Evolutionary conservation across 2,113 vertebrate genomes (phyloP).

Genomic region (Colius striatus): DNA sequence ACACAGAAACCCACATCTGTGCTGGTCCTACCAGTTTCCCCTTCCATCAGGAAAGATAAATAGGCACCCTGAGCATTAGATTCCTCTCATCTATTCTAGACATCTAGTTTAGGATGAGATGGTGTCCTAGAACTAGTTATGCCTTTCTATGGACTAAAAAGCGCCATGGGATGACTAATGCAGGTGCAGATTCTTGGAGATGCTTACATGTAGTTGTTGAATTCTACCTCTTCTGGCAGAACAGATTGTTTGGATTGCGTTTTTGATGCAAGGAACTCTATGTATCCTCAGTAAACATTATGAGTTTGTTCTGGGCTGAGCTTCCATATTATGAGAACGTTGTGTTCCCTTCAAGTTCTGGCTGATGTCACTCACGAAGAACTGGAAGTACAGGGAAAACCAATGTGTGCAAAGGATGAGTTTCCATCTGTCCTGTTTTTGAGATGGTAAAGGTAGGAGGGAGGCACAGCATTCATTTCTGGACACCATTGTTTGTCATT

Average conservation of each 20-base stretch:
- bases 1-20: background rate
- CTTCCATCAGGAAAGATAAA: background rate
- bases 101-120: background rate
- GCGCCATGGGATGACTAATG: background rate
- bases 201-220: background rate
- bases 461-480: background rate
- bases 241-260: background rate
- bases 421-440: background rate
- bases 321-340: background rate
- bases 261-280: conserved; percentile 16
- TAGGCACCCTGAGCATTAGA: background rate
- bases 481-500: background rate
- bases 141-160: background rate
- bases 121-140: background rate
- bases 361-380: background rate
- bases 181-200: background rate
- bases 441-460: background rate
- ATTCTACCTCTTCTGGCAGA: conserved; percentile 2
- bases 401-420: background rate
- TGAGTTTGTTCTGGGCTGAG: conserved; percentile 13
- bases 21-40: background rate
- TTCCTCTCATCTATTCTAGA: background rate
- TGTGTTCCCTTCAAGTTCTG: conserved; percentile 2
- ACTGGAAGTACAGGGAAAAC: background rate
- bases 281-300: conserved; percentile 5